Base-by-base conservation (phyloP, 2,888 invertebrate genomes). In the Julus scandinavius region DNA sequence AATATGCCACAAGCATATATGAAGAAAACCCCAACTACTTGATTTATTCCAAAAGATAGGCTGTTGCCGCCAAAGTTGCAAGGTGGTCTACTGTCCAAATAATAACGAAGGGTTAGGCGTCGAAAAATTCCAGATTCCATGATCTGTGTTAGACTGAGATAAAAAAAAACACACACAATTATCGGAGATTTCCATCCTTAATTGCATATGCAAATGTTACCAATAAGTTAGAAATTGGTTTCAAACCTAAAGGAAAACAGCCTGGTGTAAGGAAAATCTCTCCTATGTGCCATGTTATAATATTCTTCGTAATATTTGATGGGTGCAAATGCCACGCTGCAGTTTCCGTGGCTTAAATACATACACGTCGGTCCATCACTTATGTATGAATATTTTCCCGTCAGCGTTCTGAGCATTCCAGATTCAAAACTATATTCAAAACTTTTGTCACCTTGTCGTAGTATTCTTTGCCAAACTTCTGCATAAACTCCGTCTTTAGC, bases 201-300 rank as follows among this genome's bases (percentile, higher is more conserved):
- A n/a, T n/a, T n/a, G n/a, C n/a, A 29, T 29, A 29, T 29, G 29
- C 29, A 29, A 29, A 29, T 29, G 29, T 29, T 29, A 29, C 29
- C 29, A 29, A 29, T 29, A 40, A 13, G 1, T 58, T 4, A 58
- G 13, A 4, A 17, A n/a, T 58, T 58, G n/a, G n/a, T n/a, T 29
- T 29, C 83, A 38, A 20, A 88, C 88, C 85, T 86, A 3, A 86
- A 17, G 40, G 88, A 54, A 86, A 88, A 88, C 20, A 88, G 17
- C 41, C 86, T 85, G 29, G n/a, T 84, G 84, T 88, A 88, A n/a
- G 88, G 88, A 38, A 88, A 88, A 88, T 88, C 88, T 40, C 86
- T 85, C 29, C 88, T 13, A 86, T 88, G 88, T 5, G 88, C 84
- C 54, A 84, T 88, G 40, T 88, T 88, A 63, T 85, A 88, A 45